Percentiles rank a stretch among this genome's conserved stretches.
Evolutionary conservation across 2,888 invertebrate species (phyloP).

Genomic region (Acrocyrtus sp.): DNA sequence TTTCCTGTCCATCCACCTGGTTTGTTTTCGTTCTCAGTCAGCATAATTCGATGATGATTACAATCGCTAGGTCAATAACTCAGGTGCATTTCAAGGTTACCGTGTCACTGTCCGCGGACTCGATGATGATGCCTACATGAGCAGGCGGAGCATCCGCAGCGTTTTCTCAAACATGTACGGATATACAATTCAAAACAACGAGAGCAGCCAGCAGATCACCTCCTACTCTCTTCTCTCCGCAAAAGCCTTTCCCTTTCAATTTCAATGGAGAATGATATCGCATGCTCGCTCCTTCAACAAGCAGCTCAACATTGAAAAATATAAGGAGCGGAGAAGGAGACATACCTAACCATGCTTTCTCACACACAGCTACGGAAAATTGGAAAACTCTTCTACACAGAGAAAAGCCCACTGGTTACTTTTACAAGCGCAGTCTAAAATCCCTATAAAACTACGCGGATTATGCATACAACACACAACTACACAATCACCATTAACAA

Average conservation of each 20-base stretch:
- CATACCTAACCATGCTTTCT: constrained; percentile 25
- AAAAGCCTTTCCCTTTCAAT: constrained; percentile 53
- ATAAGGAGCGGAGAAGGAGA: no score
- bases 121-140: constrained; percentile 40
- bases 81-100: constrained; percentile 64
- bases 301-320: constrained; percentile 29
- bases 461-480: no score
- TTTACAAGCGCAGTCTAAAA: no score
- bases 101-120: constrained; percentile 60
- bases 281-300: constrained; percentile 26
- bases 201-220: constrained; percentile 17
- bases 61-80: constrained; percentile 60
- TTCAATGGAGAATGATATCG: no score
- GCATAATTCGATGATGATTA: not conserved
- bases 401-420: no score
- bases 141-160: constrained; percentile 49
- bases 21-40: not conserved
- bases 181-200: not conserved
- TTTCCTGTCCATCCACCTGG: no score
- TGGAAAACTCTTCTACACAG: no score
- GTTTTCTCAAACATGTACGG: no score
- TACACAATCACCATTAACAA: no score
- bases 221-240: constrained; percentile 20
- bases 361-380: not conserved
- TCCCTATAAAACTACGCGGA: no score